These are phyloP conservation scores for Enteromius treurensis DNA, from an alignment of 2,797 vertebrate species.

Conservation along the genomic window DNA sequence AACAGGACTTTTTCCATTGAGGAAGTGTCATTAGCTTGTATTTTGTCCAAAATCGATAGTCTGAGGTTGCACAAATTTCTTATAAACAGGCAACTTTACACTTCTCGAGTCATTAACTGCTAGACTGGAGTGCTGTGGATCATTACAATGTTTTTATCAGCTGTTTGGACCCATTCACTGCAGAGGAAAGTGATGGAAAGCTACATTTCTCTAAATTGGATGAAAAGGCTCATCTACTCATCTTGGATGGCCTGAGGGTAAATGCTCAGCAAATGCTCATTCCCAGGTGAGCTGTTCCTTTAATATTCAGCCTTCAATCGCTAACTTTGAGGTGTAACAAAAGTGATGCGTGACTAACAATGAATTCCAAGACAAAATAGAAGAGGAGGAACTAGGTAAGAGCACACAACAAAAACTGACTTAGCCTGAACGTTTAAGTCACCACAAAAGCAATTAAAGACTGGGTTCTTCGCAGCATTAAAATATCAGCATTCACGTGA, in stretches of 20 bases:
- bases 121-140: background rate
- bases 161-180: too few relatives aligned
- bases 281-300: background rate
- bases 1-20: background rate
- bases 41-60: background rate
- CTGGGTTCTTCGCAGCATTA: background rate
- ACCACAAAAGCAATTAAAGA: background rate
- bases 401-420: background rate
- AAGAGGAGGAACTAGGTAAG: slow-evolving; percentile 5
- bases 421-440: background rate
- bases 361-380: background rate
- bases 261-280: background rate
- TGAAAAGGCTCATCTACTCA: background rate
- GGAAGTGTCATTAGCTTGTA: background rate
- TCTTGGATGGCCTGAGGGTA: background rate
- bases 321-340: background rate
- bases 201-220: background rate
- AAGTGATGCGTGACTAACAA: background rate
- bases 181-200: background rate
- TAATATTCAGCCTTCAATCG: background rate
- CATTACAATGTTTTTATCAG: background rate
- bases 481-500: background rate
- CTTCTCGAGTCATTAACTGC: background rate
- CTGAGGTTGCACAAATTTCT: background rate
- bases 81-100: background rate